Evolutionary conservation across 2,113 vertebrate genomes (phyloP), one percentile per base, ranked within the genome.

Genomic region (Callospermophilus lateralis): DNA sequence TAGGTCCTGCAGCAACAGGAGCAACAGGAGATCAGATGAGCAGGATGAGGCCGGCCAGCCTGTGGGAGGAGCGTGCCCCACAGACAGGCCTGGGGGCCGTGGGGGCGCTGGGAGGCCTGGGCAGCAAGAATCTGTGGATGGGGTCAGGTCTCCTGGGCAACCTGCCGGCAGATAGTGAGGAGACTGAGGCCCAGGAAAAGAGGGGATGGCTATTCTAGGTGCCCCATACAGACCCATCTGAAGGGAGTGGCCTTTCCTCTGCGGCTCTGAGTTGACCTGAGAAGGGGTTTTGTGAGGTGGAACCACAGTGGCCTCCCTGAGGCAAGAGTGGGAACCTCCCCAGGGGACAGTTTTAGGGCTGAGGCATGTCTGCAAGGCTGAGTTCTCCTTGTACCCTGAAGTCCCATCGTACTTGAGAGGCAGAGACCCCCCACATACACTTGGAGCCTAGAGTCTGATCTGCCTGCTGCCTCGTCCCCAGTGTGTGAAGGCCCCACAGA

Each of bases 311-410:
- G 11, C 55, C 28, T 37, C 65, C 0, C 34, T 17, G n/a, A 70
- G 0, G 0, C 16, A 16, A 63, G 32, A 0, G 0, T 34, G n/a
- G 67, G 55, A 68, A 6, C 20, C 34, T 58, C 51, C 74, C 74
- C 26, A 9, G 37, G 26, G 10, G 13, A 1, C 53, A 2, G 34
- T 26, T 48, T 77, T 22, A 4, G 12, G 42, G 42, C 5, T 9
- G 42, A 72, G 4, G 45, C 0, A 0, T 39, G 16, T 45, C 34
- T 48, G 58, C 73, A 67, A 39, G 53, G 32, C 30, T 26, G 22
- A 12, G 4, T 65, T 48, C 32, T 6, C 6, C 32, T 48, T 24
- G 4, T 42, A 39, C 37, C 8, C 19, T 37, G 20, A 32, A 6
- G 42, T 24, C 51, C 37, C 63, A 48, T 51, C 42, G 84, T 72